Evolutionary conservation across 2,797 vertebrate species (phyloP), one percentile per base, ranked within the genome.

Genomic region (Diceros bicornis): DNA sequence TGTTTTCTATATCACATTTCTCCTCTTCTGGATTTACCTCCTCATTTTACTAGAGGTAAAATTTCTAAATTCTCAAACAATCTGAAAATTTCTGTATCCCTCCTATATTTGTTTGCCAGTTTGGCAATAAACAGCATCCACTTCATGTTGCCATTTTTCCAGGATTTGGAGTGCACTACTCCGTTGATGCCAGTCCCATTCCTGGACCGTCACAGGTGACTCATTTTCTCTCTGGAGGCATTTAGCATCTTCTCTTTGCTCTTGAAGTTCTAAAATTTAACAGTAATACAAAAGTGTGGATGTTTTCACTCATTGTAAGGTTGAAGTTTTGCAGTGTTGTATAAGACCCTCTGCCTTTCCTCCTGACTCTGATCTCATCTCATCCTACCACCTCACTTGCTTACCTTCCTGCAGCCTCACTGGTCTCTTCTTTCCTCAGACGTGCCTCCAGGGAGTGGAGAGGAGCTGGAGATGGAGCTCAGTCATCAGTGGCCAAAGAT

Each of bases 11-110:
- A 12, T 71, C 68, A 50, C 50, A 23, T 27, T 84, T 79, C 64
- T 96, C 21, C 37, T 34, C 74, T 74, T 77, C 25, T 72, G 81
- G 59, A 72, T 52, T 69, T 75, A 66, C 20, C n/a, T 52, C 20
- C 71, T 95, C 41, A n/a, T 75, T 95, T 95, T 94, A 27, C 66
- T 89, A 41, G 52, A 94, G 57, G 55, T 86, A 41, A 41, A 61
- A 72, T 32, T 84, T 93, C 66, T 59, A 52, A 75, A 11, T 83
- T 78, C 64, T 83, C 66, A 69, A 9, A 47, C 82, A 29, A 29
- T 37, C 27, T 77, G 7, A 34, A 78, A 27, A 23, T 89, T 81
- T 82, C 55, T 82, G 17, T 89, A 52, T 89, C 62, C 74, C 18
- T 88, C 14, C 50, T n/a, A 12, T 93, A 18, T 88, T 94, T 95